phyloP scores from a whole-genome alignment of 2,113 vertebrate genomes.

The Neoarius graeffei region DNA sequence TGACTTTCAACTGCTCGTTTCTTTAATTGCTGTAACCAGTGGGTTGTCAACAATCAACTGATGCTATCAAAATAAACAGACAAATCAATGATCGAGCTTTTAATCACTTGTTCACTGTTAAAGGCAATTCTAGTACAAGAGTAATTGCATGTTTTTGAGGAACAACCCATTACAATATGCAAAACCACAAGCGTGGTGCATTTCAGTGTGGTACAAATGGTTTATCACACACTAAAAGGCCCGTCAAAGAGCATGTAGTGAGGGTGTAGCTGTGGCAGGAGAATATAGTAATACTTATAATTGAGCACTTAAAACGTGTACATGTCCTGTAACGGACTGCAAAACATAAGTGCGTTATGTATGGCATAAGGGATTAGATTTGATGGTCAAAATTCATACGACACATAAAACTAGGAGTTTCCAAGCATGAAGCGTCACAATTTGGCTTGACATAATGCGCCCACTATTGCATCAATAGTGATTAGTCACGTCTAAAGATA shows the following conservation, averaged over 20 bases:
- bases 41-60: conserved; percentile 8
- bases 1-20: not conserved
- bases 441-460: not conserved
- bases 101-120: not conserved
- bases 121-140: not conserved
- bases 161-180: not conserved
- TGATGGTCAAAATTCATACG: not conserved
- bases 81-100: not conserved
- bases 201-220: not conserved
- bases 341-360: not conserved
- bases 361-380: not conserved
- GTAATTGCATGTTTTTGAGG: conserved; percentile 14
- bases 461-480: not conserved
- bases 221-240: conserved; percentile 11
- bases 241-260: not conserved
- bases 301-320: not conserved
- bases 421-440: not conserved
- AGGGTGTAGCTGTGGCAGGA: not conserved
- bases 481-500: not conserved
- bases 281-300: not conserved
- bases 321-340: not conserved
- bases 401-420: not conserved
- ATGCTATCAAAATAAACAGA: not conserved
- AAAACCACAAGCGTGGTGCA: conserved; percentile 11
- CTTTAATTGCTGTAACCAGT: not conserved